These are phyloP conservation scores for Aporophyla nigra DNA, from an alignment of 2,888 invertebrate species.

Conservation along the genomic window DNA sequence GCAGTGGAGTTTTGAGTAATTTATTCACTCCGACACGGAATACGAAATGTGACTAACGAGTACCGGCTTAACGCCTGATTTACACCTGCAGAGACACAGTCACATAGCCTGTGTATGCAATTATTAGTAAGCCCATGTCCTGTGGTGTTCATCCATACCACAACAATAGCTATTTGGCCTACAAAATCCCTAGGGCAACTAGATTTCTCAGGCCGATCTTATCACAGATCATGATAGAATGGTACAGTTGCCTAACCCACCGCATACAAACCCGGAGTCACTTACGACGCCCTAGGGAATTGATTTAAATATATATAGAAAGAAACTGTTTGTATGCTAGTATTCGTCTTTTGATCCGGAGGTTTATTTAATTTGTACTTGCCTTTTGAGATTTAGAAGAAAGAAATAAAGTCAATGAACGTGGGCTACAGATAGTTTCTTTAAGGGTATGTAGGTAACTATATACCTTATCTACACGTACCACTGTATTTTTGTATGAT, in stretches of 20 bases:
- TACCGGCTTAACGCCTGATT: constrained; percentile 4
- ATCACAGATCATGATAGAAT: constrained; percentile 25
- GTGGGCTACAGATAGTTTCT: not conserved
- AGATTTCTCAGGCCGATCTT: constrained; percentile 18
- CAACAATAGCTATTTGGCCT: not conserved
- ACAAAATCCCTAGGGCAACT: constrained; percentile 12
- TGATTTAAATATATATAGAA: constrained; percentile 38
- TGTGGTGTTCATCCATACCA: not conserved
- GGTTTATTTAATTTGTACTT: constrained; percentile 44
- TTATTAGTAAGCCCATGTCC: not conserved
- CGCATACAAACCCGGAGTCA: constrained; percentile 16
- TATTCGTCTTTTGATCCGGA: constrained; percentile 37
- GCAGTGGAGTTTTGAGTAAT: constrained; percentile 9
- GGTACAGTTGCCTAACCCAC: constrained; percentile 13
- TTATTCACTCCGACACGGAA: constrained; percentile 19
- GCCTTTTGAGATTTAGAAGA: constrained; percentile 1
- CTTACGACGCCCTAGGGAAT: constrained; percentile 40
- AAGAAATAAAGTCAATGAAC: not conserved
- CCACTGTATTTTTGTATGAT: not conserved
- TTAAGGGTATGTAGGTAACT: not conserved
- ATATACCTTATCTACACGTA: not conserved
- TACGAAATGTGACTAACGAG: constrained; percentile 25
- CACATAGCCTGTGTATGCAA: not conserved
- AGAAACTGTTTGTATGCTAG: constrained; percentile 12
- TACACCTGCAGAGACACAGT: not conserved